Evolutionary conservation across 35 echinoderm and acorn worm genomes (phyloP).

Genomic region (Ophiothrix spiculata): DNA sequence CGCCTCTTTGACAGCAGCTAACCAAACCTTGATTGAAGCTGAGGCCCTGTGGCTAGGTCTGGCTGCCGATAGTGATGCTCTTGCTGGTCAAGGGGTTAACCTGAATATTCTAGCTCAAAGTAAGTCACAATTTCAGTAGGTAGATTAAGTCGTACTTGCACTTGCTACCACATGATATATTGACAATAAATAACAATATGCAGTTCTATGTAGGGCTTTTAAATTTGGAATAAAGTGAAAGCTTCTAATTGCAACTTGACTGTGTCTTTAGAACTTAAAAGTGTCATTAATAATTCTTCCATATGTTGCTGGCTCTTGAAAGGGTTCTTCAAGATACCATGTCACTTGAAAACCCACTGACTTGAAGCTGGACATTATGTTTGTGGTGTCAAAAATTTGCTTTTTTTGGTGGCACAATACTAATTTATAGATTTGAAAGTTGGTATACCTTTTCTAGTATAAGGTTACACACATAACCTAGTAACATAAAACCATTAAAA

Average conservation of each 20-base stretch:
- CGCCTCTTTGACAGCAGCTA: conserved; percentile 29
- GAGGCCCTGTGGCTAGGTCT: conserved; percentile 44
- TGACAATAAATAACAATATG: conserved; percentile 23
- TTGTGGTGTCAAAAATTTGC: too few species aligned
- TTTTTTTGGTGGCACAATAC: too few species aligned
- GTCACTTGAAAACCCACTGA: too few species aligned
- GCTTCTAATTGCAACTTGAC: neutral
- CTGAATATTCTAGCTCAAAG: conserved; percentile 20
- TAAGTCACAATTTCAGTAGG: conserved; percentile 7
- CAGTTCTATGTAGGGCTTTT: neutral
- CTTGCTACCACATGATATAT: conserved; percentile 7
- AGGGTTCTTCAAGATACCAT: too few species aligned
- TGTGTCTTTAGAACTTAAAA: too few species aligned
- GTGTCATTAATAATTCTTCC: too few species aligned
- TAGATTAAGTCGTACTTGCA: neutral
- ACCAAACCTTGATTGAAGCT: conserved; percentile 24
- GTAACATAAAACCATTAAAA: too few species aligned
- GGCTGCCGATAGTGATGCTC: conserved; percentile 2
- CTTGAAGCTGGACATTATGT: too few species aligned
- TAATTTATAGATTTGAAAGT: too few species aligned
- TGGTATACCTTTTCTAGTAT: too few species aligned
- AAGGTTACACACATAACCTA: too few species aligned
- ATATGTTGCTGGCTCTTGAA: too few species aligned
- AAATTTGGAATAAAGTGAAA: neutral
- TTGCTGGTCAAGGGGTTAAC: neutral